Evolutionary conservation across 2,113 vertebrate species (phyloP), one percentile per base, ranked within the genome.

Genomic region (Mirza zaza): DNA sequence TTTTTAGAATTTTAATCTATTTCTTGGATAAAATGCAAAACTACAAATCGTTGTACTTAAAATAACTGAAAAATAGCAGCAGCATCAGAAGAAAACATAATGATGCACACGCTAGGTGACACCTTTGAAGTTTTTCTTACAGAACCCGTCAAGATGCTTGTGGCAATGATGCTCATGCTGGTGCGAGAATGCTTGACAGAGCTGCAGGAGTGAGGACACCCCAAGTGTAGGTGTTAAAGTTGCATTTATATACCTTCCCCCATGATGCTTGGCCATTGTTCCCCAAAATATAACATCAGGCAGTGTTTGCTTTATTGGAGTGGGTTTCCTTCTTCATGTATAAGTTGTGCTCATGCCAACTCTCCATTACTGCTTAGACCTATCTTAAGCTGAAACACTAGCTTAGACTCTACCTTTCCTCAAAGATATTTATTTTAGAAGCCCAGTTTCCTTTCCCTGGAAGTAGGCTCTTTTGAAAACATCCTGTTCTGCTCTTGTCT

Each of bases 11-110:
- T 88, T 75, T 90, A 96, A 34, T 90, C 42, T 36, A 50, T 29
- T 8, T 70, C 23, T 50, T 84, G 42, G n/a, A 52, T 91, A 71
- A 91, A 96, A 89, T 84, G 42, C 5, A 83, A 92, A 80, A 55
- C 11, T 2, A n/a, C 14, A 95, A 91, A 68, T 63, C 27, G 82
- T n/a, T 52, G 1, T 25, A 67, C 87, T 39, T 55, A 29, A 84
- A 92, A 84, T 84, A 92, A 67, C 50, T 68, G 39, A 59, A 75
- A 76, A 67, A 68, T n/a, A 89, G 5, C 13, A 93, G 83, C 1
- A 76, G 52, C 7, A 42, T 0, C 32, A 70, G 32, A 84, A 90
- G 13, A 34, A 55, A 94, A 48, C 2, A 34, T 25, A 76, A 71
- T 67, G 25, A 50, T 13, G 27, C 4, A 45, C 13, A 57, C 42